Base-by-base conservation (phyloP, 2,797 vertebrate genomes). In the Triplophysa yarkandensis region DNA sequence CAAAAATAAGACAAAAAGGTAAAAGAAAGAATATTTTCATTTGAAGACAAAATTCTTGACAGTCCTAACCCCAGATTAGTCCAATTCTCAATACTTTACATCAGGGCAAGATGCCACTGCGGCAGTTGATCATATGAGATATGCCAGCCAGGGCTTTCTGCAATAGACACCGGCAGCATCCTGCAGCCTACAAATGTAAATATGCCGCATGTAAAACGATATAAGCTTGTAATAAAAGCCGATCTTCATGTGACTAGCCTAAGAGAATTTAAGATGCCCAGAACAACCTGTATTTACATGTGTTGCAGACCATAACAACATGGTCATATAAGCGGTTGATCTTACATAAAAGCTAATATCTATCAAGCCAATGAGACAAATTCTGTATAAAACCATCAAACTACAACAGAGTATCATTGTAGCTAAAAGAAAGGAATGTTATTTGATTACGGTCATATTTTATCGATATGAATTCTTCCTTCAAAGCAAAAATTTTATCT, bases 121-220 rank as follows among this genome's bases (percentile, higher is more conserved):
- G 7, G 52, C 27, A 16, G 43, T 27, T 21, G 27, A 57, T 70
- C 65, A 44, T 52, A 43, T 39, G 57, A 64, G 32, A 61, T 48
- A 39, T 32, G 30, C 32, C 41, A 25, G 30, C 32, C 41, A 25
- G 41, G 3, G 16, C 55, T 69, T 21, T 25, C 46, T 34, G 68
- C 50, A 61, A 17, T 65, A 73, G 61, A 68, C 19, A 75, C 6
- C 13, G 1, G 23, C 21, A 57, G 74, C 64, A 58, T 44, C 32
- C 63, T 78, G 58, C 74, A 81, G 77, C 54, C 43, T 57, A 39
- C 50, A 67, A 63, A 78, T 78, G 79, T 81, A 85, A 84, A 83
- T 80, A 50, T 64, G 71, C 74, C 75, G 62, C 71, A 64, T 76
- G 82, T 80, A 84, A 86, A 83, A 39, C 71, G 77, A 83, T 82